Conservation (phyloP, 2,113 vertebrate genomes). For the Hirundichthys speculiger region DNA sequence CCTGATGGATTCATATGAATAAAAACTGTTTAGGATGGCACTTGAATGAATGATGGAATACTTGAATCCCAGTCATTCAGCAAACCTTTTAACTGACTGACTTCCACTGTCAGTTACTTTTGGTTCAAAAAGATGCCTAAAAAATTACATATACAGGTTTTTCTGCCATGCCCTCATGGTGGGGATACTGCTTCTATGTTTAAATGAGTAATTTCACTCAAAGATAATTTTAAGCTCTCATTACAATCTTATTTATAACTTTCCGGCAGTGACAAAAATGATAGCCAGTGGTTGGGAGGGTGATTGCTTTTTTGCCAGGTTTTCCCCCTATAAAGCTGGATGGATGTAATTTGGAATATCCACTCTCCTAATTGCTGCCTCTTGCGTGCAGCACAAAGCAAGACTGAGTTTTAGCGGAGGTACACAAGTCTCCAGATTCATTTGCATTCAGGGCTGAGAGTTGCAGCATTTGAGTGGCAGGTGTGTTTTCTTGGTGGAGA, state of each 20-base stretch:
- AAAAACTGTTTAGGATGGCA: too few species aligned
- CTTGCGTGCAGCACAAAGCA: constrained; percentile 31
- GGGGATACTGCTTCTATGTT: background rate
- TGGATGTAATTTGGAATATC: constrained; percentile 2
- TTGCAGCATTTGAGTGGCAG: constrained; percentile 72
- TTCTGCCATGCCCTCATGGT: constrained; percentile 1
- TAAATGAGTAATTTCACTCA: constrained; percentile 28
- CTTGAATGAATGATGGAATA: too few species aligned
- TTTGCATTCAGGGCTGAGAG: constrained; percentile 65
- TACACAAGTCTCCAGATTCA: constrained; percentile 46
- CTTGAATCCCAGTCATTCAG: background rate
- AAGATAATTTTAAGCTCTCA: constrained; percentile 35
- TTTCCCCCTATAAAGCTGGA: constrained; percentile 22
- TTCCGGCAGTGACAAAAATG: constrained; percentile 11
- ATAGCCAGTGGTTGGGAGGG: constrained; percentile 11
- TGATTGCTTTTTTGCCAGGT: constrained; percentile 34
- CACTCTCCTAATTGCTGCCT: constrained; percentile 35
- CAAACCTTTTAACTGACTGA: background rate
- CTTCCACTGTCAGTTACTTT: background rate
- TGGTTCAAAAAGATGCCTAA: background rate
- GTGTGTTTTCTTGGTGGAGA: constrained; percentile 69
- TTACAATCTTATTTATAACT: constrained; percentile 22
- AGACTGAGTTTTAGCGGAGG: constrained; percentile 33
- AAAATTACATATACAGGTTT: constrained; percentile 11
- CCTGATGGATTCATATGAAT: too few species aligned